Conservation (phyloP, 2,888 invertebrate species). For the Hypena proboscidalis region DNA sequence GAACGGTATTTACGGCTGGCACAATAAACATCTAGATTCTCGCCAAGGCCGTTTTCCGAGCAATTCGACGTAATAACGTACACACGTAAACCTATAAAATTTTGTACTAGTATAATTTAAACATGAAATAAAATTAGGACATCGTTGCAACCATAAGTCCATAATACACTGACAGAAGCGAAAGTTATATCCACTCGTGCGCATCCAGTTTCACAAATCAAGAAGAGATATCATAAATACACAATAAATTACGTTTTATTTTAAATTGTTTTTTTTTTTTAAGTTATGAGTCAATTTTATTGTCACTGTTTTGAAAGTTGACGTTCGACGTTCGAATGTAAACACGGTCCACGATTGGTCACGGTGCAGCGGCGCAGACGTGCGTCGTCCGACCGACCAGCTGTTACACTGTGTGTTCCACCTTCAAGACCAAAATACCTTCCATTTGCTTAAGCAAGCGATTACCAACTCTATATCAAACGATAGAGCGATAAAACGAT, state of each 20-base stretch:
- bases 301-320: conserved; percentile 37
- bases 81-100: conserved; percentile 2
- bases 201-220: conserved; percentile 64
- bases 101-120: conserved; percentile 20
- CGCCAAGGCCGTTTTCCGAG: conserved; percentile 50
- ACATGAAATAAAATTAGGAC: conserved; percentile 36
- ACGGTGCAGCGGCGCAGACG: conserved; percentile 57
- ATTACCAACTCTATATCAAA: conserved; percentile 28
- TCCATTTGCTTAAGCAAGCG: conserved; percentile 55
- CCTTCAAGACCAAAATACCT: conserved; percentile 52
- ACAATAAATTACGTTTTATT: too few relatives aligned
- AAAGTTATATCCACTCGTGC: conserved; percentile 74
- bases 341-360: conserved; percentile 53
- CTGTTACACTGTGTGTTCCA: conserved; percentile 62
- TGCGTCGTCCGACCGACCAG: conserved; percentile 60
- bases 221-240: conserved; percentile 34
- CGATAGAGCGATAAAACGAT: conserved; percentile 47
- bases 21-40: conserved; percentile 47
- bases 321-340: conserved; percentile 35
- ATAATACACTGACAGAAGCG: conserved; percentile 55
- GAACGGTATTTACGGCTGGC: conserved; percentile 37
- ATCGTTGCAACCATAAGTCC: conserved; percentile 44
- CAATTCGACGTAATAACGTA: conserved; percentile 20
- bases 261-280: too few relatives aligned
- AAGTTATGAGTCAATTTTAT: too few relatives aligned